phyloP scores from a whole-genome alignment of 2,888 invertebrate genomes.

The Schrankia costaestrigalis region DNA sequence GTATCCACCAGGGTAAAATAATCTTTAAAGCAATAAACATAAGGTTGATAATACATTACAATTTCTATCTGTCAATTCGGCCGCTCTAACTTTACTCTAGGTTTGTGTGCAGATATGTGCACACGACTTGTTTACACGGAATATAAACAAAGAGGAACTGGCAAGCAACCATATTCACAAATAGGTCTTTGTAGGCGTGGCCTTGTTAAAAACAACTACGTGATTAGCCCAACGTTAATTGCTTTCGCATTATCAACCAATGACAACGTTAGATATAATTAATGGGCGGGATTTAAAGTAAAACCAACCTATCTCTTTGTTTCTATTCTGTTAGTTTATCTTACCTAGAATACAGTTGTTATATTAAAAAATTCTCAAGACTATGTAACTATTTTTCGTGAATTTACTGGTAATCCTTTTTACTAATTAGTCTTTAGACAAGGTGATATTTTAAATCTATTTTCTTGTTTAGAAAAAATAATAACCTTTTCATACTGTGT shows the following conservation, averaged over 20 bases:
- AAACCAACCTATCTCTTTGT: too few relatives aligned
- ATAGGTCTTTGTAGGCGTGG: too few relatives aligned
- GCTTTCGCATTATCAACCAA: too few relatives aligned
- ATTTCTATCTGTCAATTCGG: slow-evolving; percentile 26
- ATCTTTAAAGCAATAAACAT: slow-evolving; percentile 15
- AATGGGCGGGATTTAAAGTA: too few relatives aligned
- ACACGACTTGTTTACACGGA: too few relatives aligned
- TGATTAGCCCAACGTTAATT: too few relatives aligned
- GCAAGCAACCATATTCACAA: too few relatives aligned
- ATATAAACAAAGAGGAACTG: too few relatives aligned
- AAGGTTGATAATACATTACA: slow-evolving; percentile 21
- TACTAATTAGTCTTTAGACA: slow-evolving; percentile 67
- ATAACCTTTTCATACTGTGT: slow-evolving; percentile 58
- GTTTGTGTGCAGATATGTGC: slow-evolving; percentile 57
- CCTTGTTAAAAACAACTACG: too few relatives aligned
- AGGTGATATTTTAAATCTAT: slow-evolving; percentile 75
- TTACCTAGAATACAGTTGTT: slow-evolving; percentile 57
- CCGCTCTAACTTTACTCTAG: slow-evolving; percentile 42
- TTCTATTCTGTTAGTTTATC: too few relatives aligned
- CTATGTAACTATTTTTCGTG: slow-evolving; percentile 78
- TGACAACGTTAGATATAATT: too few relatives aligned
- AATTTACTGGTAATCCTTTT: slow-evolving; percentile 79
- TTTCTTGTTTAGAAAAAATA: slow-evolving; percentile 54
- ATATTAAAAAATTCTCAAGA: slow-evolving; percentile 60
- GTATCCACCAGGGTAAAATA: slow-evolving; percentile 18